phyloP scores from a whole-genome alignment of 1,140 invertebrate genomes.

The Drosophila willistoni region DNA sequence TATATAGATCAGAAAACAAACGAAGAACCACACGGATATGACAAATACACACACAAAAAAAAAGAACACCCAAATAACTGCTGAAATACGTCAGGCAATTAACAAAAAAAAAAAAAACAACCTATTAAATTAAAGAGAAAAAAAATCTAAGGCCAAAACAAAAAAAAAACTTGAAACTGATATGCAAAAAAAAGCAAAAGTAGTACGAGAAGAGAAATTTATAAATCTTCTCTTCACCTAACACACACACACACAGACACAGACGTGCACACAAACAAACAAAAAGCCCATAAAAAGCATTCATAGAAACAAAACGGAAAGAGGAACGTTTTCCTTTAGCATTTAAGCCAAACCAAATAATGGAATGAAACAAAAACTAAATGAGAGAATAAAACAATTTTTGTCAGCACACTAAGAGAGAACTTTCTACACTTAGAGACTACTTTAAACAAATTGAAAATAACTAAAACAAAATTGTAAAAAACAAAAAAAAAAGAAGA shows the following conservation, averaged over 20 bases:
- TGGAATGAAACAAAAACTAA: conserved; percentile 6
- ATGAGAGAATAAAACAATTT: conserved; percentile 44
- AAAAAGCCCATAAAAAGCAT: conserved; percentile 28
- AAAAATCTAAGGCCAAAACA: conserved; percentile 15
- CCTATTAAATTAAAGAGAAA: too few species aligned
- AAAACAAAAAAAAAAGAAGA: conserved; percentile 12
- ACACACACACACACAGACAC: too few species aligned
- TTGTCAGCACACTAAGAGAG: conserved; percentile 48
- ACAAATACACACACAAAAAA: conserved; percentile 10
- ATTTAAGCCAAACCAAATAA: conserved; percentile 46
- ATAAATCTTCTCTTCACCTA: too few species aligned
- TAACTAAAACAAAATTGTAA: conserved; percentile 11
- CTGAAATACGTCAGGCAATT: conserved; percentile 5
- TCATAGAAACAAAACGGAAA: conserved; percentile 20
- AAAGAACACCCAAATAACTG: conserved; percentile 9
- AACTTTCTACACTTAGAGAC: conserved; percentile 35
- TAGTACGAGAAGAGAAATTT: too few species aligned
- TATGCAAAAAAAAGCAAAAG: conserved; percentile 8
- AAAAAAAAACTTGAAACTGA: conserved; percentile 9
- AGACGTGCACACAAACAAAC: background rate
- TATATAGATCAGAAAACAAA: conserved; percentile 22
- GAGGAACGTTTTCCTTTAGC: conserved; percentile 50
- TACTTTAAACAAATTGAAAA: conserved; percentile 17
- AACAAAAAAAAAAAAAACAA: conserved; percentile 10
- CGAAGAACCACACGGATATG: conserved; percentile 15